These are phyloP conservation scores for Gorsachius magnificus DNA, from an alignment of 2,797 vertebrate genomes.

Conservation along the genomic window DNA sequence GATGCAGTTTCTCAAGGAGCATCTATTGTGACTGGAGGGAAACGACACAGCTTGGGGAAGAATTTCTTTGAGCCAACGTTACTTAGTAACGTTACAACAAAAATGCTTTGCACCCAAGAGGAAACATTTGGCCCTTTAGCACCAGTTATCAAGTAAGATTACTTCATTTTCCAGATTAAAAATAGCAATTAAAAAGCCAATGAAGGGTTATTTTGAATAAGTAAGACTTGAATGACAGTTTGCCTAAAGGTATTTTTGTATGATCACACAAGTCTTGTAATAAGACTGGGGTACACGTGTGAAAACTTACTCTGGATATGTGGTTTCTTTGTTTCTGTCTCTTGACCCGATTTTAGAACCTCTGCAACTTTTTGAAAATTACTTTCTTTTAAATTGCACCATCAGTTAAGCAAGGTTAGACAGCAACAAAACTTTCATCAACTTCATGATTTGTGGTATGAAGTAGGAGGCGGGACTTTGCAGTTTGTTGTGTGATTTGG, in stretches of 20 bases:
- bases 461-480: neutral
- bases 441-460: neutral
- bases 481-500: neutral
- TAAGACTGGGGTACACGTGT: neutral
- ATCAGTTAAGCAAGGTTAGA: neutral
- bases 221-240: neutral
- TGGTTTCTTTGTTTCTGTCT: neutral
- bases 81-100: constrained; percentile 82
- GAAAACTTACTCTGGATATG: neutral
- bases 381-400: neutral
- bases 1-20: constrained; percentile 91
- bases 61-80: constrained; percentile 95
- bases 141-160: constrained; percentile 88
- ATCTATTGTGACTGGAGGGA: constrained; percentile 85
- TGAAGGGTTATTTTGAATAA: neutral
- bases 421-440: neutral
- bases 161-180: neutral
- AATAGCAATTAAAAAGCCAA: neutral
- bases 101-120: constrained; percentile 90
- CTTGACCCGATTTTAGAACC: neutral
- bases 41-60: constrained; percentile 81
- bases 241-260: neutral
- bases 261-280: neutral
- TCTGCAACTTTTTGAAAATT: neutral
- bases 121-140: constrained; percentile 95